Percentiles rank a stretch among this genome's conserved stretches.
These are phyloP conservation scores for Autographa pulchrina DNA, from an alignment of 2,888 invertebrate genomes.

Conservation along the genomic window DNA sequence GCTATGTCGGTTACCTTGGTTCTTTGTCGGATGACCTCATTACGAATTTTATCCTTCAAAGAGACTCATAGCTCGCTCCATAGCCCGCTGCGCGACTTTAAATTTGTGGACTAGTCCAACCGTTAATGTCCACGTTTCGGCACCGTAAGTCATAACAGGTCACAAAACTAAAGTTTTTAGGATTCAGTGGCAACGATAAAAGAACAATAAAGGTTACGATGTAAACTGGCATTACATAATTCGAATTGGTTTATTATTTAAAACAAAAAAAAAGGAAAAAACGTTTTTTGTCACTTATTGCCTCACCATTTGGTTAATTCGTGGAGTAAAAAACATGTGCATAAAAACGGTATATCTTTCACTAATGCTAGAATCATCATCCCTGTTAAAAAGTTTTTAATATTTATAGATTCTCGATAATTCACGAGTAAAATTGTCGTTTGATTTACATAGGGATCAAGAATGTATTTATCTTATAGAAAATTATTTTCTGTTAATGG, in stretches of 20 bases:
- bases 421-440: not conserved
- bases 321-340: slow-evolving; percentile 15
- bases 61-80: too few species aligned
- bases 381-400: not conserved
- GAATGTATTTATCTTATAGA: not conserved
- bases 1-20: too few species aligned
- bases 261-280: not conserved
- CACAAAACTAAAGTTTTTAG: too few species aligned
- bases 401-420: not conserved
- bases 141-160: too few species aligned
- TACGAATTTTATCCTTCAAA: too few species aligned
- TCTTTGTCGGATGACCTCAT: too few species aligned
- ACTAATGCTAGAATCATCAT: slow-evolving; percentile 2
- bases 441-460: not conserved
- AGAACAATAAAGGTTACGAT: too few species aligned
- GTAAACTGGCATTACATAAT: not conserved
- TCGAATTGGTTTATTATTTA: not conserved
- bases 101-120: too few species aligned
- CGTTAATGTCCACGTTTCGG: too few species aligned
- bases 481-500: not conserved
- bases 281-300: slow-evolving; percentile 21
- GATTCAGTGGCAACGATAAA: too few species aligned
- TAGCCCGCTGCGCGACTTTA: too few species aligned
- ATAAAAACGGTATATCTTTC: slow-evolving; percentile 34
- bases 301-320: slow-evolving; percentile 6